These are phyloP conservation scores for Eucera pruinosa DNA, from an alignment of 2,888 invertebrate species.

Conservation along the genomic window DNA sequence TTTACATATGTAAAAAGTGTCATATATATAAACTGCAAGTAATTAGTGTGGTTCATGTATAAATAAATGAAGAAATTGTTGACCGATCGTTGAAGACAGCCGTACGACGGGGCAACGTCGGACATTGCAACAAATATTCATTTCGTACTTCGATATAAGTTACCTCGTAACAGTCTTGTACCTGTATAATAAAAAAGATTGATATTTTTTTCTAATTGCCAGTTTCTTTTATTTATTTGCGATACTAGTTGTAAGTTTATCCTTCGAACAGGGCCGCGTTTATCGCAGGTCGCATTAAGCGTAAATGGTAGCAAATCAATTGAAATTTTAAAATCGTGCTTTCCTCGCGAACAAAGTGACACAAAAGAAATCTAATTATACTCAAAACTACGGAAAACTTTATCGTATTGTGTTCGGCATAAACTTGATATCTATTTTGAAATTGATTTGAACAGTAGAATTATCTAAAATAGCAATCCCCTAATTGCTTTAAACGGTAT, in stretches of 20 bases:
- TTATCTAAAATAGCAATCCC: no score
- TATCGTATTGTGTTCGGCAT: no score
- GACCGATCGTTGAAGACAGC: conserved; percentile 64
- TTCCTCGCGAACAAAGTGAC: no score
- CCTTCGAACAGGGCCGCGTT: no score
- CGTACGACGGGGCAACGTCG: conserved; percentile 48
- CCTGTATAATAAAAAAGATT: conserved; percentile 81
- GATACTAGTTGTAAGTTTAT: background rate
- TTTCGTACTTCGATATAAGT: conserved; percentile 69
- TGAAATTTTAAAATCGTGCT: no score
- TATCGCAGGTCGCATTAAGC: no score
- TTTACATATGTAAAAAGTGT: conserved; percentile 71
- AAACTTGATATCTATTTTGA: no score
- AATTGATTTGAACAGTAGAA: no score
- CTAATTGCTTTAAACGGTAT: no score
- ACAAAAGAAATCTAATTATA: no score
- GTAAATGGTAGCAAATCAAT: no score
- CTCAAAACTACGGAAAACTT: no score
- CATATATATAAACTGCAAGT: conserved; percentile 60
- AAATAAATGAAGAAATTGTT: conserved; percentile 60
- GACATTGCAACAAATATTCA: conserved; percentile 59
- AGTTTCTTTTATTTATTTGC: conserved; percentile 46
- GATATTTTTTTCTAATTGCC: conserved; percentile 71
- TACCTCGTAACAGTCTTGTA: conserved; percentile 79
- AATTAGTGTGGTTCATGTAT: conserved; percentile 66